Percentiles rank a stretch among this genome's conserved stretches.
These are phyloP conservation scores for Terebella lapidaria DNA, from an alignment of 2,888 invertebrate species.

Conservation along the genomic window DNA sequence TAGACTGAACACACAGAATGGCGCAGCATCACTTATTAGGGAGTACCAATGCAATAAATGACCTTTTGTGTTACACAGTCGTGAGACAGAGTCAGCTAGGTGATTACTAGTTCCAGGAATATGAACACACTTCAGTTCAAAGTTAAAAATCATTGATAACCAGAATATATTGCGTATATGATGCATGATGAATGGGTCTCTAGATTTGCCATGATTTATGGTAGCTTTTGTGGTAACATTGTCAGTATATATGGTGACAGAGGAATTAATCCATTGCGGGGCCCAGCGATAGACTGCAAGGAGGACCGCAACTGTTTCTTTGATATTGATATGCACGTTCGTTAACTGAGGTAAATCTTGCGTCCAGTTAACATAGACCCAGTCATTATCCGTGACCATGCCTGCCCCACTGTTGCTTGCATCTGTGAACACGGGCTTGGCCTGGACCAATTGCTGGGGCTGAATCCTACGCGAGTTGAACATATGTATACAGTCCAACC, in stretches of 20 bases:
- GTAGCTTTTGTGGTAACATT: background rate
- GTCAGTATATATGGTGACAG: constrained; percentile 1
- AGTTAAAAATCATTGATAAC: background rate
- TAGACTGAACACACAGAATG: background rate
- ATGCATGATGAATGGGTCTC: background rate
- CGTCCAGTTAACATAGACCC: constrained; percentile 4
- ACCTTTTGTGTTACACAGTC: background rate
- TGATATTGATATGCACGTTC: background rate
- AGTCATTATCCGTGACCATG: background rate
- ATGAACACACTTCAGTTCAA: background rate
- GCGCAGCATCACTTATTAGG: background rate
- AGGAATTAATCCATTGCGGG: background rate
- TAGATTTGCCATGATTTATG: constrained; percentile 2
- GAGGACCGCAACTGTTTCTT: background rate
- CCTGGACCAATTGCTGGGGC: no score
- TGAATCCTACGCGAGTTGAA: background rate
- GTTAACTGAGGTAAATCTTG: background rate
- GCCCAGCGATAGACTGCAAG: background rate
- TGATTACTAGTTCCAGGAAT: background rate
- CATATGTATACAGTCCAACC: background rate
- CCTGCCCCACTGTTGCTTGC: background rate
- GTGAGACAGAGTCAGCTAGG: background rate
- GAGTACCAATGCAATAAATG: background rate
- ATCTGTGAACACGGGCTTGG: background rate
- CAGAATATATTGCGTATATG: background rate